Base-by-base conservation (phyloP, 2,797 vertebrate genomes). In the Coluber constrictor region DNA sequence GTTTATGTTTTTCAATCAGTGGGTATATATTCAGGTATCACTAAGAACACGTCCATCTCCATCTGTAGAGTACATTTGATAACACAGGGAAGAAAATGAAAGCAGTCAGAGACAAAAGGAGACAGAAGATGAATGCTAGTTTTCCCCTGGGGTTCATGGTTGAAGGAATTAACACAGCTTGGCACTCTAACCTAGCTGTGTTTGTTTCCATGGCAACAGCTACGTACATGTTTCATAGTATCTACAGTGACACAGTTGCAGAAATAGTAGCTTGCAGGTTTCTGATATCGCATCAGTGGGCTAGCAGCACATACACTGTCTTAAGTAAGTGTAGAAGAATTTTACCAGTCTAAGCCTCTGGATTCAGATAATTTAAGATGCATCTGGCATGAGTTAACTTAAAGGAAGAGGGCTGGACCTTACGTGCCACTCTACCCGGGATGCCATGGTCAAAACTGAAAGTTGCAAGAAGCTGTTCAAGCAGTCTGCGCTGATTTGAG, bases 101-200 rank as follows among this genome's bases (percentile, higher is more conserved):
- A 97, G 96, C 97, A 95, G 95, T 95, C 96, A 97, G 96, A 96
- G 96, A 97, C 96, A 96, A 94, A 95, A 95, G 96, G 96, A 96
- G 96, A 97, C 97, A 96, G 97, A 97, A 97, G 97, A 98, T 97
- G 97, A 98, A 97, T 98, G 97, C 97, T 95, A 96, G 96, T 95
- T 96, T 96, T 98, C 97, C 98, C 97, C 96, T 96, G 98, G 97
- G 98, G 97, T 98, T 98, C 97, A 98, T 97, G 98, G 98, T 97
- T 98, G 97, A 98, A 97, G 97, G 98, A 98, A 98, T 98, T 98
- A 98, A 98, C 98, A 97, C 97, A 98, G 98, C 97, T 96, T 98
- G 98, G 97, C 98, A 97, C 98, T 97, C 97, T 97, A 97, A 97
- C 97, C 98, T 97, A 97, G 97, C 97, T 97, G 97, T 97, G 97